These are phyloP conservation scores for Gallinago nigripennis DNA, from an alignment of 2,797 vertebrate species.

Conservation along the genomic window DNA sequence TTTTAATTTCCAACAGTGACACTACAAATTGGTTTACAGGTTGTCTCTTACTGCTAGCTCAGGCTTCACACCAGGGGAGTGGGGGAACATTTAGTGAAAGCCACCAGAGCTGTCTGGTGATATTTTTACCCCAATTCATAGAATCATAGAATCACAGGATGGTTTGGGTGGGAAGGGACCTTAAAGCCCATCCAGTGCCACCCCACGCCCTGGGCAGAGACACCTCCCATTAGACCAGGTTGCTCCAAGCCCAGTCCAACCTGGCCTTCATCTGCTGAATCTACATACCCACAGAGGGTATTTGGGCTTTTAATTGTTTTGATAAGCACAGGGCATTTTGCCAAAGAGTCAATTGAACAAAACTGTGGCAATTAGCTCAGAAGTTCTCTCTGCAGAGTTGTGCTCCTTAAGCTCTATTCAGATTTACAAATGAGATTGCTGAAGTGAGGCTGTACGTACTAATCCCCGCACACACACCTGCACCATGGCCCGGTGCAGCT, in stretches of 20 bases:
- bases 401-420: background rate
- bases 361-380: slow-evolving; percentile 10
- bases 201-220: background rate
- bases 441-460: background rate
- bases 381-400: slow-evolving; percentile 16
- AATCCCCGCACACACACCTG: background rate
- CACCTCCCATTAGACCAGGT: background rate
- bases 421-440: background rate
- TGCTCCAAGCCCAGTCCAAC: background rate
- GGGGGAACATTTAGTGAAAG: background rate
- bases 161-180: background rate
- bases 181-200: background rate
- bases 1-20: background rate
- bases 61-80: background rate
- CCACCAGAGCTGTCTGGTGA: background rate
- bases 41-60: background rate
- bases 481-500: accelerated
- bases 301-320: slow-evolving; percentile 36
- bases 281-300: background rate
- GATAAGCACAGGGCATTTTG: slow-evolving; percentile 7
- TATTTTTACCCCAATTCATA: background rate
- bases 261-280: background rate
- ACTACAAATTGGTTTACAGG: background rate
- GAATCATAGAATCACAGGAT: background rate
- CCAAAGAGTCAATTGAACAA: slow-evolving; percentile 24